phyloP scores from a whole-genome alignment of 2,888 invertebrate genomes.

The Papilio protenor region DNA sequence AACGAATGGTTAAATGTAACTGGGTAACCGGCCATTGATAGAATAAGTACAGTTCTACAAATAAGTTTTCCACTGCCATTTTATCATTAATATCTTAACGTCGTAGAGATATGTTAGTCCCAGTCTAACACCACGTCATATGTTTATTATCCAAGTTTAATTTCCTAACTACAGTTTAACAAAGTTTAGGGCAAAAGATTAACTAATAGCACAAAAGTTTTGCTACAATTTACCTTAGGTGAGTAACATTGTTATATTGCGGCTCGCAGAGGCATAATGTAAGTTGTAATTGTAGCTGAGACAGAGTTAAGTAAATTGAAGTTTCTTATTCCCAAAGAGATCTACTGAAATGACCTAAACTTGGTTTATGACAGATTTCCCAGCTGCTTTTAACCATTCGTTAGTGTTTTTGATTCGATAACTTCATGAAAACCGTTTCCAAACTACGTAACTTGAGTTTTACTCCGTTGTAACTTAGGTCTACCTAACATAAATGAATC shows the following conservation, averaged over 20 bases:
- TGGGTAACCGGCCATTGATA: not conserved
- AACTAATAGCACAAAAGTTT: slow-evolving; percentile 15
- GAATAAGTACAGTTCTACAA: not conserved
- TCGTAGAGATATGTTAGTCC: not conserved
- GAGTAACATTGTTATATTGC: slow-evolving; percentile 4
- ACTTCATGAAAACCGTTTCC: too few relatives aligned
- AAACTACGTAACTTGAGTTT: too few relatives aligned
- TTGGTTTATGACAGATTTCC: not conserved
- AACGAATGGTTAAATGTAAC: too few relatives aligned
- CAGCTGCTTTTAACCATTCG: too few relatives aligned
- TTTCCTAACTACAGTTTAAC: slow-evolving; percentile 29
- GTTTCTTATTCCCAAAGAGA: not conserved
- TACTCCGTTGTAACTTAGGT: too few relatives aligned
- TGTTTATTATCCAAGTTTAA: slow-evolving; percentile 27
- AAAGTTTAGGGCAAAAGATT: slow-evolving; percentile 21
- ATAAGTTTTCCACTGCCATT: not conserved
- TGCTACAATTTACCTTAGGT: slow-evolving; percentile 25
- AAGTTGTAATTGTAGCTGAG: not conserved
- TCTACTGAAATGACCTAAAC: not conserved
- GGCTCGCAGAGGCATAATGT: not conserved
- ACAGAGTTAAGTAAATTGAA: not conserved
- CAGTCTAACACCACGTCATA: not conserved
- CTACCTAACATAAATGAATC: too few relatives aligned
- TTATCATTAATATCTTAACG: not conserved
- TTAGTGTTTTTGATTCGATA: too few relatives aligned